phyloP scores from a whole-genome alignment of 2,888 invertebrate genomes.

The Drosophila neutralis region DNA sequence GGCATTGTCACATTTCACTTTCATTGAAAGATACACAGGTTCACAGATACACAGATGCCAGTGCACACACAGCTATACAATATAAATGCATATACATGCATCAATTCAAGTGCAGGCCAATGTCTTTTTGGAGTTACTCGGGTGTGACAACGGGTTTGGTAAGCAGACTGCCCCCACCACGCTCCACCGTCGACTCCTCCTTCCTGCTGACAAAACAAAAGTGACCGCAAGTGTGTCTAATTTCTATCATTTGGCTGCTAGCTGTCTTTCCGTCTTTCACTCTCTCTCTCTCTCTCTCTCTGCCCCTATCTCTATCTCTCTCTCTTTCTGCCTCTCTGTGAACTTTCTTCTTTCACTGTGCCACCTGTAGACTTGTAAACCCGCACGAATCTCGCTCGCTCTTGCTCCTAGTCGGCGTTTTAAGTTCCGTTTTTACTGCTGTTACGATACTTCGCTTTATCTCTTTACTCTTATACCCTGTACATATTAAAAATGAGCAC shows the following conservation, averaged over 20 bases:
- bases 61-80: background rate
- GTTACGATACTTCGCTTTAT: constrained; percentile 66
- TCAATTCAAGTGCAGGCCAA: constrained; percentile 68
- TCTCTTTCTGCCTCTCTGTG: constrained; percentile 29
- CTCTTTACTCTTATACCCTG: background rate
- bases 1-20: constrained; percentile 79
- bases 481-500: background rate
- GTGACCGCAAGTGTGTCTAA: constrained; percentile 75
- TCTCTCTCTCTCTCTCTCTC: constrained; percentile 8
- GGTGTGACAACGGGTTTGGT: constrained; percentile 69
- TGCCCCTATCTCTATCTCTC: constrained; percentile 1
- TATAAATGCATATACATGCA: constrained; percentile 29
- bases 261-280: constrained; percentile 9
- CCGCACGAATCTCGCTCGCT: constrained; percentile 19
- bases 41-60: constrained; percentile 13
- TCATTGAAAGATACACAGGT: constrained; percentile 50
- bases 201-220: constrained; percentile 28
- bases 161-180: constrained; percentile 17
- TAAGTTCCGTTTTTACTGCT: constrained; percentile 68
- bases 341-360: constrained; percentile 79
- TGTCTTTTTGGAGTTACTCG: constrained; percentile 48
- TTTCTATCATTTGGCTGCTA: constrained; percentile 67
- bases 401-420: constrained; percentile 9
- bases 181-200: background rate
- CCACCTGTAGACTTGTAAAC: constrained; percentile 62